These are phyloP conservation scores for Mixornis gularis DNA, from an alignment of 2,113 vertebrate species.

Conservation along the genomic window DNA sequence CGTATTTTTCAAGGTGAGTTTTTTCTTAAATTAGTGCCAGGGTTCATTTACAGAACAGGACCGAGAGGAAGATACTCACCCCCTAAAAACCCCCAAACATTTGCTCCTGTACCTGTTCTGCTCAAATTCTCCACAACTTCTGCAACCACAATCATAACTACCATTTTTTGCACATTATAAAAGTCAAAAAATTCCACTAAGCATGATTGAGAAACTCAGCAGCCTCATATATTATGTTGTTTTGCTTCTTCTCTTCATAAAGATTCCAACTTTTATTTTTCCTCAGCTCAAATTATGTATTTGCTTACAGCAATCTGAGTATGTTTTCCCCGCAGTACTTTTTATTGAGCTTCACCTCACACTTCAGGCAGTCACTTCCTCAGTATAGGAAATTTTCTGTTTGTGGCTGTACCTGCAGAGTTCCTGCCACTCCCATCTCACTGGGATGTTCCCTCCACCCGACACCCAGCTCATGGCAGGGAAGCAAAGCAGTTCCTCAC, in stretches of 20 bases:
- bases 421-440: neutral
- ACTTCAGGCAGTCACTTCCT: neutral
- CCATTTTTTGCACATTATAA: neutral
- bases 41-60: neutral
- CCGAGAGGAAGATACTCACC: neutral
- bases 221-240: neutral
- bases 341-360: neutral
- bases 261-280: neutral
- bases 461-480: neutral
- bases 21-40: neutral
- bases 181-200: neutral
- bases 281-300: neutral
- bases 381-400: fast-evolving
- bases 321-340: neutral
- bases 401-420: neutral
- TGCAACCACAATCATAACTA: neutral
- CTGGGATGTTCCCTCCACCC: neutral
- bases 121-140: neutral
- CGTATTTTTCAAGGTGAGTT: constrained; percentile 51
- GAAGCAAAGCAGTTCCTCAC: neutral
- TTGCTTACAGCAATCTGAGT: neutral
- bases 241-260: neutral
- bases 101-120: neutral
- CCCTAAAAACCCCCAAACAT: neutral
- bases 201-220: neutral